Percentiles rank a stretch among this genome's conserved stretches.
Conservation (phyloP, 2,113 vertebrate species). For the Myanophis thanlyinensis region DNA sequence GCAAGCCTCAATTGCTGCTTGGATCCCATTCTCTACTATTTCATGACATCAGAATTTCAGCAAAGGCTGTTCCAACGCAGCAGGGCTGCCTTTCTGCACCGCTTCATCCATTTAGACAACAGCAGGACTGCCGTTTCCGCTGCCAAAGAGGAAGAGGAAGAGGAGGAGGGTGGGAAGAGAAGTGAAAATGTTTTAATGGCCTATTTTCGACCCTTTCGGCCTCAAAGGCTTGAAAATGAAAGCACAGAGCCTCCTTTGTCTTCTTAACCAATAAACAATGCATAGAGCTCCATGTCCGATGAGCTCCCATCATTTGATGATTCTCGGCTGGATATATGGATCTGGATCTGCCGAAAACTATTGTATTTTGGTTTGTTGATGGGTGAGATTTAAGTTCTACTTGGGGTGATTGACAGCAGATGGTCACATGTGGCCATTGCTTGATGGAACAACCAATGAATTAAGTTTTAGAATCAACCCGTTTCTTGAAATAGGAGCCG, state of each 20-base stretch:
- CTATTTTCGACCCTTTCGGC: slow-evolving; percentile 44
- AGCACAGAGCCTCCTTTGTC: slow-evolving; percentile 20
- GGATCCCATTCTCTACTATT: slow-evolving; percentile 90
- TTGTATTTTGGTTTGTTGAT: background rate
- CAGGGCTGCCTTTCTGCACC: slow-evolving; percentile 32
- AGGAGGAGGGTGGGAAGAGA: fast-evolving
- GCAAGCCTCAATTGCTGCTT: slow-evolving; percentile 88
- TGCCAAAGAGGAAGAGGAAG: background rate
- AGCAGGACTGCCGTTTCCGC: slow-evolving; percentile 61
- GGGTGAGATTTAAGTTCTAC: background rate
- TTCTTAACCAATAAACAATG: background rate
- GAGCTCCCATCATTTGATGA: background rate
- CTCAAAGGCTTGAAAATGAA: slow-evolving; percentile 39
- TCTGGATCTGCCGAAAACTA: background rate
- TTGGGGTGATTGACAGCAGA: too few species aligned
- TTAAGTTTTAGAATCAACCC: background rate
- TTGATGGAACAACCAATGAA: background rate
- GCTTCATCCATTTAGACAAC: slow-evolving; percentile 42
- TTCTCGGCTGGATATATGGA: background rate
- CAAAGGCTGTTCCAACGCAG: slow-evolving; percentile 68
- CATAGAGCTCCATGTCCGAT: background rate
- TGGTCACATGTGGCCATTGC: too few species aligned
- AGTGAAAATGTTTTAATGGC: background rate
- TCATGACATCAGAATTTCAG: slow-evolving; percentile 86
- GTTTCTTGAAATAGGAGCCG: background rate